Conservation (phyloP, 2,797 vertebrate genomes). For the Bradypodion ventrale region DNA sequence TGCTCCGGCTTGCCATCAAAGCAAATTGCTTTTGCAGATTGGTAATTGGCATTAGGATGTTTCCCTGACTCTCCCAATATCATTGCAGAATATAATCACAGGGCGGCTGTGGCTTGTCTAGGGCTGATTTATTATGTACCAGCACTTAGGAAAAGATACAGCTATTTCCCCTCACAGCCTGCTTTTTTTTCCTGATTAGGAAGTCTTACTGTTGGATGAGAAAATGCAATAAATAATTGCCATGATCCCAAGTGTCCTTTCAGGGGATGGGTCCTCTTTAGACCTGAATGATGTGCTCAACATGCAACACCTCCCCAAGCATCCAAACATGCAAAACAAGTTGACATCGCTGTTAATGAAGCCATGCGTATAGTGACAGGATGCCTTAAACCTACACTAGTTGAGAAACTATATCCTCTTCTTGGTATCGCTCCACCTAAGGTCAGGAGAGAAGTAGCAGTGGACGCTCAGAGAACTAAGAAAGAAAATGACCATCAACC, state of each 20-base stretch:
- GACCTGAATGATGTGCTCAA: too few species aligned
- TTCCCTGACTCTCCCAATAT: slow-evolving; percentile 43
- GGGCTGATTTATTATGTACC: slow-evolving; percentile 38
- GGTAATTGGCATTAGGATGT: slow-evolving; percentile 57
- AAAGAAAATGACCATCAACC: too few species aligned
- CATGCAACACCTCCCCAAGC: too few species aligned
- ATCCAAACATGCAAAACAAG: too few species aligned
- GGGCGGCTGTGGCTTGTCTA: slow-evolving; percentile 36
- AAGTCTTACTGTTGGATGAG: neutral
- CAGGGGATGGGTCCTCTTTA: neutral
- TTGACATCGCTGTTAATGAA: too few species aligned
- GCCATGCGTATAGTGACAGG: too few species aligned
- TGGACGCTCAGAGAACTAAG: too few species aligned
- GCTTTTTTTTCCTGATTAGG: neutral
- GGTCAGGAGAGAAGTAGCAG: too few species aligned
- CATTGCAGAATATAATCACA: slow-evolving; percentile 56
- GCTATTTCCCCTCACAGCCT: neutral
- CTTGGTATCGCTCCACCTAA: too few species aligned
- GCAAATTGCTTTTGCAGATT: slow-evolving; percentile 46
- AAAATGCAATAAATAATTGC: neutral
- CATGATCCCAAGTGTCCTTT: neutral
- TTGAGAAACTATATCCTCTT: too few species aligned
- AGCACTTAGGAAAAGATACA: slow-evolving; percentile 8
- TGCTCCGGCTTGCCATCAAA: slow-evolving; percentile 20
- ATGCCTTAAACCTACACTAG: too few species aligned